Evolutionary conservation across 2,113 vertebrate genomes (phyloP), one percentile per base, ranked within the genome.

Genomic region (Passer montanus): DNA sequence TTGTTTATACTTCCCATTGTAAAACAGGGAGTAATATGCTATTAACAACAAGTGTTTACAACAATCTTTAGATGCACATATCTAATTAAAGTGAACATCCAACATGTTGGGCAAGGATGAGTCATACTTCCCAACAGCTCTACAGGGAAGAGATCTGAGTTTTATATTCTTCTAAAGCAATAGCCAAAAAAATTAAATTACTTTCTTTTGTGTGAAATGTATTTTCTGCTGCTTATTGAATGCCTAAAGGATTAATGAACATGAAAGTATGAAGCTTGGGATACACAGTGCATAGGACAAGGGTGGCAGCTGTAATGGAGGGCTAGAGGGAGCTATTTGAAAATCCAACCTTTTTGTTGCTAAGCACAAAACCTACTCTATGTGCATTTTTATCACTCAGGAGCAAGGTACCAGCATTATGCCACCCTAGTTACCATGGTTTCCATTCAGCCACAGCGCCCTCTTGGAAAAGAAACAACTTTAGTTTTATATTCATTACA

Each of bases 381-480:
- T 22, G 37, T 90, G 93, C 93, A 93, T 75, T 94, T 84, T 96
- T 90, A 94, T 92, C 89, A 76, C 73, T 95, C 86, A 82, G 72
- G 90, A 96, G 69, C 79, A 87, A 96, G 90, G 87, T 88, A 89
- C 73, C 73, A 83, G 90, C 72, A 86, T 72, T 67, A 67, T 55
- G 68, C 77, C 85, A 94, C 89, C 82, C 68, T 69, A 82, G 94
- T 96, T 96, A 93, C 94, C 97, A 97, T 97, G 98, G 93, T 97
- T 98, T 98, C 96, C 70, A 67, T 95, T 92, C 87, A 96, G 92
- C 86, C 81, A 96, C 72, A 60, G 53, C 88, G 68, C 87, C 88
- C 91, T 96, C 95, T 94, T 90, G 87, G 88, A 97, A 90, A 97
- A 95, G 91, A 96, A 92, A 96, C 67, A 96, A 81, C 79, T 95